A percentile compares a stretch with the other conserved stretches of the same genome.
These are phyloP conservation scores for Drosophila acutilabella DNA, from an alignment of 2,888 invertebrate species.

Conservation along the genomic window DNA sequence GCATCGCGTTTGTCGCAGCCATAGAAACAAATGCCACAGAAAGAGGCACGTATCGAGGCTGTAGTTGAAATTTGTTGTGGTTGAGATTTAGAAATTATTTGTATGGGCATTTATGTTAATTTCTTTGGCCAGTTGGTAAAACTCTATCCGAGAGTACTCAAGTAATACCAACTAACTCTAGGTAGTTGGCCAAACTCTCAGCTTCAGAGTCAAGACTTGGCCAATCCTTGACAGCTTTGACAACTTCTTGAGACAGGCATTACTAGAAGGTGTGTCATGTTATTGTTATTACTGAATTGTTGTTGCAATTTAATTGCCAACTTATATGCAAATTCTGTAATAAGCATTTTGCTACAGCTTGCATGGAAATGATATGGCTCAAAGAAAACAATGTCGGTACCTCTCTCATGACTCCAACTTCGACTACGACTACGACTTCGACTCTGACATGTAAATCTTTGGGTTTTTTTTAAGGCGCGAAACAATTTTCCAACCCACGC, in stretches of 20 bases:
- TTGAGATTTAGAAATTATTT: conserved; percentile 61
- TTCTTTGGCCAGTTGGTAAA: conserved; percentile 32
- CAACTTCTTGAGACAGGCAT: conserved; percentile 46
- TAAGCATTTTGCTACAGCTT: conserved; percentile 54
- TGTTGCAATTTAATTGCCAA: conserved; percentile 72
- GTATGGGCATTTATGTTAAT: conserved; percentile 63
- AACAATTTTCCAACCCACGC: conserved; percentile 75
- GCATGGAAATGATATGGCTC: conserved; percentile 46
- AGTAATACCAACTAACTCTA: conserved; percentile 21
- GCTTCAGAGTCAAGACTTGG: conserved; percentile 12
- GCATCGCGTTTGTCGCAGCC: conserved; percentile 57
- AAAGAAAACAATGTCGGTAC: conserved; percentile 40
- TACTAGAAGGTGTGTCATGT: conserved; percentile 60
- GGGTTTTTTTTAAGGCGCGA: conserved; percentile 64
- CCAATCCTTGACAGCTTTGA: conserved; percentile 67
- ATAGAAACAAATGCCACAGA: conserved; percentile 55
- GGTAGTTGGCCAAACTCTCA: not conserved
- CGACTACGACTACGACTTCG: not conserved
- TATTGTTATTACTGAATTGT: conserved; percentile 42
- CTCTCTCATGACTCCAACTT: conserved; percentile 11
- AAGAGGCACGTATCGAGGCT: conserved; percentile 61
- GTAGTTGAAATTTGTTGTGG: conserved; percentile 28
- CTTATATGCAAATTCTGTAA: conserved; percentile 76
- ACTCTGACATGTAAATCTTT: conserved; percentile 34
- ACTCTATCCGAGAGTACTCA: conserved; percentile 22